A percentile compares a stretch with the other conserved stretches of the same genome.
Conservation (phyloP, 2,888 invertebrate genomes). For the Pyrocoelia pectoralis region DNA sequence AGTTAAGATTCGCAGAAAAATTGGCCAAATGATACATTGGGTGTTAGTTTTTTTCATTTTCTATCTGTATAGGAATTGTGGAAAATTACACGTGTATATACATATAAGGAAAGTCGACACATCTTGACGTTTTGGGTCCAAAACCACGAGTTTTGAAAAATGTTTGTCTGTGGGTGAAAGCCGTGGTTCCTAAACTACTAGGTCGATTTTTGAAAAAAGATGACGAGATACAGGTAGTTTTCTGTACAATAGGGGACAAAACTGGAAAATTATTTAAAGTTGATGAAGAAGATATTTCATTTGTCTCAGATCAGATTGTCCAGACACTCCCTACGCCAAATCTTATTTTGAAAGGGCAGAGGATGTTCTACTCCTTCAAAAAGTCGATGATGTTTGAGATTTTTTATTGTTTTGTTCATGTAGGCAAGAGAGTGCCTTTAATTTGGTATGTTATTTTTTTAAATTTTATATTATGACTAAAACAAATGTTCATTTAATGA, state of each 20-base stretch:
- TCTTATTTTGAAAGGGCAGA: slow-evolving; percentile 23
- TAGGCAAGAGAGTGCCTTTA: not conserved
- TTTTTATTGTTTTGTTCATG: slow-evolving; percentile 6
- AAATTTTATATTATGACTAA: not conserved
- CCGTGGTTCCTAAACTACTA: too few species aligned
- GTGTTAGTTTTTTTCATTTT: too few species aligned
- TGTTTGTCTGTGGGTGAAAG: too few species aligned
- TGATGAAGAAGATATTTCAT: not conserved
- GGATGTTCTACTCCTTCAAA: slow-evolving; percentile 20
- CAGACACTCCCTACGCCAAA: slow-evolving; percentile 13
- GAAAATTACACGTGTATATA: too few species aligned
- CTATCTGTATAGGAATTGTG: too few species aligned
- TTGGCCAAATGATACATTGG: too few species aligned
- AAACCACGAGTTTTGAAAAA: too few species aligned
- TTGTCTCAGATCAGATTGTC: slow-evolving; percentile 3
- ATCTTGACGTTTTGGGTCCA: too few species aligned
- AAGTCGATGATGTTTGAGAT: slow-evolving; percentile 19
- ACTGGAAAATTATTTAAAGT: slow-evolving; percentile 4
- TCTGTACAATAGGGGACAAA: not conserved
- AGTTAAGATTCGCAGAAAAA: too few species aligned
- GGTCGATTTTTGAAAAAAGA: slow-evolving; percentile 1
- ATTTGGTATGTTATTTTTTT: slow-evolving; percentile 1
- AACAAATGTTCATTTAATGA: not conserved
- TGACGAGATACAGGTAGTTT: not conserved
- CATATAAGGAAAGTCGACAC: too few species aligned